Conservation (phyloP, 1,140 invertebrate genomes). For the Neodiprion fabricii region DNA sequence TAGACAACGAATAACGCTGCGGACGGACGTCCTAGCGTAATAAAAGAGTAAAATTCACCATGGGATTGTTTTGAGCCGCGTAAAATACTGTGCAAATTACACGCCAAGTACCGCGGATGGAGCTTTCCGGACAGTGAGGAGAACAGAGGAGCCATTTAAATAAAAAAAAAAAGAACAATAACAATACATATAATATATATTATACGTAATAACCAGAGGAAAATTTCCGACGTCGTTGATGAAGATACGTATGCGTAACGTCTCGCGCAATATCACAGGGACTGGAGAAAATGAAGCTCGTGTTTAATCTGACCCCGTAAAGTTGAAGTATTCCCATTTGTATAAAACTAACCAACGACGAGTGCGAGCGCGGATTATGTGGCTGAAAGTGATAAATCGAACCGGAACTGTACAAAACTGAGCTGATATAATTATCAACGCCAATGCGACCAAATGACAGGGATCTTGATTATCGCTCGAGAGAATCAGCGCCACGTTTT, state of each 20-base stretch:
- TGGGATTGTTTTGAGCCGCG: too few relatives aligned
- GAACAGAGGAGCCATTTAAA: background rate
- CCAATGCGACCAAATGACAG: background rate
- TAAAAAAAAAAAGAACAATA: background rate
- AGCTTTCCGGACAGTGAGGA: background rate
- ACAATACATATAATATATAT: background rate
- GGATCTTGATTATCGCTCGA: background rate
- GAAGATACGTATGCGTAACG: background rate
- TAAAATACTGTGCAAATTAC: background rate
- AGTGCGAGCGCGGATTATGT: background rate
- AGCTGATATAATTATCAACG: background rate
- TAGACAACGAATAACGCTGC: too few relatives aligned
- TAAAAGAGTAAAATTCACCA: too few relatives aligned
- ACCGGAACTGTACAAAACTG: background rate
- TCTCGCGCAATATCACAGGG: background rate
- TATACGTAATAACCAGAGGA: too few relatives aligned
- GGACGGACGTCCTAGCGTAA: too few relatives aligned
- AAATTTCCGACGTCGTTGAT: too few relatives aligned
- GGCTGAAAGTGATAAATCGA: background rate
- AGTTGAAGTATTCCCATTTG: background rate
- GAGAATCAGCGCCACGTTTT: too few relatives aligned
- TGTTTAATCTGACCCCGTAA: background rate
- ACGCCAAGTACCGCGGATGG: background rate
- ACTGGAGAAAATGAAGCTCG: background rate
- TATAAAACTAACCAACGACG: background rate